phyloP scores from a whole-genome alignment of 2,113 vertebrate species.

The Furnarius figulus region DNA sequence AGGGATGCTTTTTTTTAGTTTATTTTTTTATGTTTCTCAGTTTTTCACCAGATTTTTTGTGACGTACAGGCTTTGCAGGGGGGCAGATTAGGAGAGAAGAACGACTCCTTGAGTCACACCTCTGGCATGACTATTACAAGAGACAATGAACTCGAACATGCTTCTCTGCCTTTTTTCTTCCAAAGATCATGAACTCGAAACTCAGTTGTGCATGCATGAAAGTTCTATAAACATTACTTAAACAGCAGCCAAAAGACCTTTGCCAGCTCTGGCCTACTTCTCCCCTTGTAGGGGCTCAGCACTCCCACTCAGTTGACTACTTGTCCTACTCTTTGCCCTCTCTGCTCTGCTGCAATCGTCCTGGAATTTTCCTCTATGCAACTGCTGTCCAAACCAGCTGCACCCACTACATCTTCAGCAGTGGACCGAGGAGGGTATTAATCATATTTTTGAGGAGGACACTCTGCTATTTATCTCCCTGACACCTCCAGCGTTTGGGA shows the following conservation, averaged over 20 bases:
- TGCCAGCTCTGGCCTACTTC: constrained; percentile 44
- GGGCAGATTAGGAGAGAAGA: neutral
- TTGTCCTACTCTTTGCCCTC: constrained; percentile 98
- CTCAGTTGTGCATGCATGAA: constrained; percentile 53
- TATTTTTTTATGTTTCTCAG: neutral
- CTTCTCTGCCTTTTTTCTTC: constrained; percentile 33
- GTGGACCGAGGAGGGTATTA: constrained; percentile 98
- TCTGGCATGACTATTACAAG: constrained; percentile 8
- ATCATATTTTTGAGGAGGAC: constrained; percentile 99
- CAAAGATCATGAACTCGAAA: constrained; percentile 46
- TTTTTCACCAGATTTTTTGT: neutral
- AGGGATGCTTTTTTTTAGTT: neutral
- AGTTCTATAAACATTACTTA: constrained; percentile 67
- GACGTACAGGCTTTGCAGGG: neutral
- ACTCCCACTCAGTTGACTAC: constrained; percentile 77
- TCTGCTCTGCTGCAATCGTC: constrained; percentile 89
- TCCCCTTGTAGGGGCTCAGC: constrained; percentile 35
- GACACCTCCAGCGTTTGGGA: constrained; percentile 96
- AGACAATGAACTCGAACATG: constrained; percentile 51
- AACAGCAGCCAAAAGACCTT: constrained; percentile 51
- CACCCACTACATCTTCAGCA: constrained; percentile 99
- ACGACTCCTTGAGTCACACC: constrained; percentile 25
- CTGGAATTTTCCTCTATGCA: constrained; percentile 88
- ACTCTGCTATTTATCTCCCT: constrained; percentile 99
- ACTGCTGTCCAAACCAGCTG: constrained; percentile 98